These are phyloP conservation scores for Psephotus haematonotus DNA, from an alignment of 2,113 vertebrate species.

Conservation along the genomic window DNA sequence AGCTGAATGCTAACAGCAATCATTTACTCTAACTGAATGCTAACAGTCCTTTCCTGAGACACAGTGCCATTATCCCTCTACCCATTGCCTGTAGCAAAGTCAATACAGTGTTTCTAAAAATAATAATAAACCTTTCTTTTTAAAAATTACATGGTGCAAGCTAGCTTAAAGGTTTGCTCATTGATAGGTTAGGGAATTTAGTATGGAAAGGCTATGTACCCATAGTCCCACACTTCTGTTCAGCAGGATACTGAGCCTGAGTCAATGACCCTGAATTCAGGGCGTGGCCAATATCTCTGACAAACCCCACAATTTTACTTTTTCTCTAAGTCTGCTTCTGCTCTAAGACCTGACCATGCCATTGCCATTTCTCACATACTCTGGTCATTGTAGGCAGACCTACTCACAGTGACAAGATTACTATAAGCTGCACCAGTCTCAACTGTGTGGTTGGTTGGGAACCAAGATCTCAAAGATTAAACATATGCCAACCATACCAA, in stretches of 20 bases:
- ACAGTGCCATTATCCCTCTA: background rate
- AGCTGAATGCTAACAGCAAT: constrained; percentile 28
- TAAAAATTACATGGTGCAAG: background rate
- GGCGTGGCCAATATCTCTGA: background rate
- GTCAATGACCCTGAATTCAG: background rate
- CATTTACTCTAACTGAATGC: constrained; percentile 23
- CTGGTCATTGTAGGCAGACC: background rate
- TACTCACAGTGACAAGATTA: background rate
- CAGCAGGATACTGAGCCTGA: background rate
- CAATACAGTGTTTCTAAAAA: constrained; percentile 6
- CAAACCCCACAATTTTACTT: background rate
- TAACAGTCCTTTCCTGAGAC: background rate
- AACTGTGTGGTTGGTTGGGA: background rate
- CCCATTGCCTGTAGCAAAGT: constrained; percentile 15
- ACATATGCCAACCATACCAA: background rate
- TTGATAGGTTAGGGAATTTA: background rate
- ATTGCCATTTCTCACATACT: background rate
- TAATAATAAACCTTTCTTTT: background rate
- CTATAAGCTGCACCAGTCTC: accelerated
- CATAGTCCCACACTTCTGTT: background rate
- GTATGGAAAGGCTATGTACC: background rate
- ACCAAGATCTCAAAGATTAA: background rate
- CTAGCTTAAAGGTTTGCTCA: background rate
- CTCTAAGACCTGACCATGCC: background rate
- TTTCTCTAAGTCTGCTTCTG: background rate